Conservation (phyloP, 2,888 invertebrate species). For the Dinocampus coccinellae region DNA sequence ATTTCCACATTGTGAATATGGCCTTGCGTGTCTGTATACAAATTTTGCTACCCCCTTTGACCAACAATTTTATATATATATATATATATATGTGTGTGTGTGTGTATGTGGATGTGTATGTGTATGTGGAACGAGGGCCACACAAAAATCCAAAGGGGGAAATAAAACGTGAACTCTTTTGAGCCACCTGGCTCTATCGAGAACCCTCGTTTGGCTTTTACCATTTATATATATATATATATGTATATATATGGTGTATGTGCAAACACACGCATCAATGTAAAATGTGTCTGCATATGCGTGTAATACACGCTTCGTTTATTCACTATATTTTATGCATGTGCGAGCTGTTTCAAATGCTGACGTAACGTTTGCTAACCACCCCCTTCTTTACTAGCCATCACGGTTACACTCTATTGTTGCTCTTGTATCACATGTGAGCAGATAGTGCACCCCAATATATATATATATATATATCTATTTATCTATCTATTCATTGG, state of each 20-base stretch:
- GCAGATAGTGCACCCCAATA: neutral
- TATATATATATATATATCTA: neutral
- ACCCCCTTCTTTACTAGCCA: slow-evolving; percentile 30
- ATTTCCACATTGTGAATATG: slow-evolving; percentile 19
- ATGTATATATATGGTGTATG: slow-evolving; percentile 14
- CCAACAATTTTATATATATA: slow-evolving; percentile 2
- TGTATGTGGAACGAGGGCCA: slow-evolving; percentile 52
- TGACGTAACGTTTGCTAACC: slow-evolving; percentile 34
- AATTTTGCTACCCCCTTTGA: slow-evolving; percentile 11
- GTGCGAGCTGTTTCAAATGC: neutral
- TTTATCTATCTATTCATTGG: neutral
- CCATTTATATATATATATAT: neutral
- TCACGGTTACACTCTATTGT: slow-evolving; percentile 12
- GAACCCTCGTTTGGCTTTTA: slow-evolving; percentile 41
- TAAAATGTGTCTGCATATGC: slow-evolving; percentile 58
- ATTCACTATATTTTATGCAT: slow-evolving; percentile 2
- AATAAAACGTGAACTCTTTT: slow-evolving; percentile 42
- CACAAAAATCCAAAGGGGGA: slow-evolving; percentile 61
- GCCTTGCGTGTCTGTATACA: slow-evolving; percentile 22
- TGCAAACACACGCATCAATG: slow-evolving; percentile 51
- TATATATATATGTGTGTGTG: slow-evolving; percentile 11
- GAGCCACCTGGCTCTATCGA: slow-evolving; percentile 55
- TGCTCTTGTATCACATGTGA: slow-evolving; percentile 1
- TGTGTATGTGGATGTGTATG: slow-evolving; percentile 31
- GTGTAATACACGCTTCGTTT: slow-evolving; percentile 28